Evolutionary conservation across 2,888 invertebrate species (phyloP), one percentile per base, ranked within the genome.

Genomic region (Bibio marci): DNA sequence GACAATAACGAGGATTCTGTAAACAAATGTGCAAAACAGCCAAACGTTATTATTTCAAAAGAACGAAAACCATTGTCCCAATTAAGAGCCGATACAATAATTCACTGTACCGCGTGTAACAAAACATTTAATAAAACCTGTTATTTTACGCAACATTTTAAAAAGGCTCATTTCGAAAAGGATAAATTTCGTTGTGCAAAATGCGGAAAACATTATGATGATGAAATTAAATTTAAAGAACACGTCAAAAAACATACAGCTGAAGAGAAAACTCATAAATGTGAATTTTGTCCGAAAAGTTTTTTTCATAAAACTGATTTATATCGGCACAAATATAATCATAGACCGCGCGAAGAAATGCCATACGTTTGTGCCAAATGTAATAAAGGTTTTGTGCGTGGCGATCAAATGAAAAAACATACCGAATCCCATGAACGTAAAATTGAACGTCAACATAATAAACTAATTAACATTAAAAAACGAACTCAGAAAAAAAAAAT

Each of bases 301-400:
- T 90, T 88, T 62, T 86, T 87, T 56, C 87, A 88, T 63, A 88
- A 87, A 62, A 87, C 87, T 39, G 88, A 90, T 57, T 65, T 88
- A 50, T 70, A 85, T 44, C 71, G 88, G 46, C 88, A 90, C 63
- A 76, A 80, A 70, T 86, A 85, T 59, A 69, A 82, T 48, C 88
- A 88, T 58, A 80, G 8, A 6, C 8, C 22, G 8, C 22, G 80
- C n/a, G 85, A 83, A 36, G 73, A 76, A 51, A 86, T 85, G 58
- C 86, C 86, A 31, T 86, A 77, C 58, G 68, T 73, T 45, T 90
- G 88, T 62, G 71, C 75, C 49, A 73, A 73, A 45, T 90, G 88
- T 59, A 75, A 76, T 44, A 88, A 88, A 60, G 83, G 86, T 37
- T 90, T 90, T 61, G 86, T 85, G 50, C 72, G 88, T 48, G 83